These are phyloP conservation scores for Pardosa pseudoannulata DNA, from an alignment of 2,888 invertebrate genomes.

Conservation along the genomic window DNA sequence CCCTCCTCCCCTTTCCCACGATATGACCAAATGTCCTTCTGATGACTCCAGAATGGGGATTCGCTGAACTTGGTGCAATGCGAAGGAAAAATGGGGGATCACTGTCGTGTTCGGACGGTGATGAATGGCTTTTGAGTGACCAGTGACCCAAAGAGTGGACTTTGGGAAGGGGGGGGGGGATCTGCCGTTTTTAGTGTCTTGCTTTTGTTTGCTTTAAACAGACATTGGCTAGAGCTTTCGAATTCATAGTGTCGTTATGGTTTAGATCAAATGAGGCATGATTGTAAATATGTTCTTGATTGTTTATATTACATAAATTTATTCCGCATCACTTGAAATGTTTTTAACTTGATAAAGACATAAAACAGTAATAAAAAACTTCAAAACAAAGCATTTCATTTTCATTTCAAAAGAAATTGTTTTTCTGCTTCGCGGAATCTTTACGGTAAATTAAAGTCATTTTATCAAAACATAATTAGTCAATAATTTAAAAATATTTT, in stretches of 20 bases:
- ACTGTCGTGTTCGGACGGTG: not conserved
- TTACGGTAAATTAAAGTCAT: no score
- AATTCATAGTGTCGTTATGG: not conserved
- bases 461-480: no score
- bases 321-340: not conserved
- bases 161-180: not conserved
- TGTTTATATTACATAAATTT: not conserved
- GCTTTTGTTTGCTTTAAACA: not conserved
- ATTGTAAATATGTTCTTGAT: not conserved
- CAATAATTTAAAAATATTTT: no score
- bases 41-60: conserved; percentile 40
- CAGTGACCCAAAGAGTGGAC: conserved; percentile 17
- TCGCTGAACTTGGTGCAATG: not conserved
- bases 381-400: no score
- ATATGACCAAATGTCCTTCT: conserved; percentile 53
- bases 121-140: conserved; percentile 40
- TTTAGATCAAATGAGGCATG: not conserved
- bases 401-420: no score
- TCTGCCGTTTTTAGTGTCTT: not conserved
- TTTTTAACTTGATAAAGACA: no score
- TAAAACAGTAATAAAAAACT: no score
- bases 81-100: not conserved
- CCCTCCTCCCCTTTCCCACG: not conserved
- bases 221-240: not conserved
- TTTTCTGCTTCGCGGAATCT: no score